These are phyloP conservation scores for Amorpha juglandis DNA, from an alignment of 2,888 invertebrate species.

Conservation along the genomic window DNA sequence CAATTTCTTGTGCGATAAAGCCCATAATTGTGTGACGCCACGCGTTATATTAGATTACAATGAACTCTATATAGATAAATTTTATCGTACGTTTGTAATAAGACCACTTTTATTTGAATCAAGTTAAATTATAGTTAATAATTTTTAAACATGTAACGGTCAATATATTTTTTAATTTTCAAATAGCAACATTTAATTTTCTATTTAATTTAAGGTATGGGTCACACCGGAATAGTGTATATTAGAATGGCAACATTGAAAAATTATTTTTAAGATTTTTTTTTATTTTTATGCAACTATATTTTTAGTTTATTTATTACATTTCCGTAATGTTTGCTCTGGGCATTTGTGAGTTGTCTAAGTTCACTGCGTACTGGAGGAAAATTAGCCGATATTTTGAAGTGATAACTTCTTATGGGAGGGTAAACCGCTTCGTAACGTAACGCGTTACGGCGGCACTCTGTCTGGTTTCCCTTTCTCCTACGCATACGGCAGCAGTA, in stretches of 20 bases:
- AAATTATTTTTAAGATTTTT: constrained; percentile 8
- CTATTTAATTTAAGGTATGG: constrained; percentile 8
- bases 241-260: constrained; percentile 7
- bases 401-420: no score
- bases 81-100: not conserved
- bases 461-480: no score
- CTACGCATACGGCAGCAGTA: no score
- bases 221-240: constrained; percentile 15
- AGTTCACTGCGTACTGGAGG: not conserved
- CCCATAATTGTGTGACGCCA: not conserved
- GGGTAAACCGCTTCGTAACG: no score
- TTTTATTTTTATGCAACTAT: not conserved
- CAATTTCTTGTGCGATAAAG: not conserved
- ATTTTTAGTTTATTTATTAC: constrained; percentile 19
- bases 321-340: not conserved
- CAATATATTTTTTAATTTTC: not conserved
- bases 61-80: not conserved
- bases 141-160: not conserved
- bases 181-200: constrained; percentile 9
- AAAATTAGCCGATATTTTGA: not conserved
- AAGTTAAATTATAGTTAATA: not conserved
- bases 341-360: constrained; percentile 3
- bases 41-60: not conserved
- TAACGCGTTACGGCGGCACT: no score
- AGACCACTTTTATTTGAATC: not conserved